Evolutionary conservation across 2,888 invertebrate genomes (phyloP).

Genomic region (Lissonota sp.): DNA sequence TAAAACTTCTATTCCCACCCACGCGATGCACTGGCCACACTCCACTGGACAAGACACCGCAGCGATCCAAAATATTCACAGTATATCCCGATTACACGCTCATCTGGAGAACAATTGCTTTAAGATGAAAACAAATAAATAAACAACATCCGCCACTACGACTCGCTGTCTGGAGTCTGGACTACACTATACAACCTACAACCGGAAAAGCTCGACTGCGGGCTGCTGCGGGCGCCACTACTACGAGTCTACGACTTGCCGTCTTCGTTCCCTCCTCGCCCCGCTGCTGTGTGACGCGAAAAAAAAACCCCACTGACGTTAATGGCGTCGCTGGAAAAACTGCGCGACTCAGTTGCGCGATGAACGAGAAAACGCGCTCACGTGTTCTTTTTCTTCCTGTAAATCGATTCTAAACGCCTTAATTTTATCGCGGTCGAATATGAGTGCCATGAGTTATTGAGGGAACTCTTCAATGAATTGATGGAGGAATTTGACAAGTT

Average conservation of each 20-base stretch:
- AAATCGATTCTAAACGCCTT: neutral
- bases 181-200: slow-evolving; percentile 54
- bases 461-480: neutral
- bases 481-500: too few relatives aligned
- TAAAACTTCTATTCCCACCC: slow-evolving; percentile 68
- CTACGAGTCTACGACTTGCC: slow-evolving; percentile 61
- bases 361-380: neutral
- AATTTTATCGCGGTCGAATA: neutral
- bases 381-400: neutral
- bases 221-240: slow-evolving; percentile 66
- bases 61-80: neutral
- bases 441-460: neutral
- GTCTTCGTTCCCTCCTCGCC: slow-evolving; percentile 69
- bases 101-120: slow-evolving; percentile 7
- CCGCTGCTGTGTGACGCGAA: neutral
- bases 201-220: slow-evolving; percentile 67
- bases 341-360: slow-evolving; percentile 67
- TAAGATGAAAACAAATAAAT: slow-evolving; percentile 1
- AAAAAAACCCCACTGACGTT: slow-evolving; percentile 75
- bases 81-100: neutral
- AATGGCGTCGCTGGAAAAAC: slow-evolving; percentile 73
- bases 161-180: neutral
- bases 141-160: slow-evolving; percentile 2
- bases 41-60: slow-evolving; percentile 11
- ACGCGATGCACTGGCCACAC: slow-evolving; percentile 43